A percentile compares a stretch with the other conserved stretches of the same genome.
Conservation (phyloP, 2,797 vertebrate genomes). For the Myoxocephalus aenaeus region DNA sequence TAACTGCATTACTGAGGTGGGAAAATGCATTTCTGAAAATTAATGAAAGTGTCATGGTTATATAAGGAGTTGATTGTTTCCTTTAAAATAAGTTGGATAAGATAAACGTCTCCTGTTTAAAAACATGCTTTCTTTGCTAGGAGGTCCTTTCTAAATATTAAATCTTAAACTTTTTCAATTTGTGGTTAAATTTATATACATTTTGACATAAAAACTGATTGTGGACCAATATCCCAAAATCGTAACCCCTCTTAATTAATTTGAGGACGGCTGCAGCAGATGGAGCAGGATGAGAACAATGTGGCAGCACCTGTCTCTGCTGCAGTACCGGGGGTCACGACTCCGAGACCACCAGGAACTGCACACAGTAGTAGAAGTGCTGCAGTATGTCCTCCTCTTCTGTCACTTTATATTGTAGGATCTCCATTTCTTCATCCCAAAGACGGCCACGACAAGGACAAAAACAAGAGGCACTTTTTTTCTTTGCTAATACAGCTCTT, state of each 20-base stretch:
- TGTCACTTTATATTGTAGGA: neutral
- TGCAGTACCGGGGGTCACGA: conserved; percentile 37
- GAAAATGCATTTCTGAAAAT: neutral
- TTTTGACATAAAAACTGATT: neutral
- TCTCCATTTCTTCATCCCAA: neutral
- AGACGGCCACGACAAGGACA: too few species aligned
- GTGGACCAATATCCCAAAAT: neutral
- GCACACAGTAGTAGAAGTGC: conserved; percentile 14
- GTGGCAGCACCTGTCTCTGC: conserved; percentile 66
- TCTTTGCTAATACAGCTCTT: neutral
- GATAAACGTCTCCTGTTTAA: neutral
- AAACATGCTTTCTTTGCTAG: neutral
- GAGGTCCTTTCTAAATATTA: neutral
- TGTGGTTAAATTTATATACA: neutral
- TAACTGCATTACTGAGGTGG: neutral
- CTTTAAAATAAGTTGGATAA: neutral
- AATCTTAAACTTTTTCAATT: neutral
- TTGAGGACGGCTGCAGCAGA: conserved; percentile 58
- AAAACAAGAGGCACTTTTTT: neutral
- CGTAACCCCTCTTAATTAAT: neutral
- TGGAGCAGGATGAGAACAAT: conserved; percentile 50
- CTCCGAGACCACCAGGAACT: conserved; percentile 70
- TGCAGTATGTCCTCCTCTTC: neutral
- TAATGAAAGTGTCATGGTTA: neutral
- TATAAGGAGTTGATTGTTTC: neutral